Base-by-base conservation (phyloP, 2,113 vertebrate species). In the Onychorhynchus coronatus region DNA sequence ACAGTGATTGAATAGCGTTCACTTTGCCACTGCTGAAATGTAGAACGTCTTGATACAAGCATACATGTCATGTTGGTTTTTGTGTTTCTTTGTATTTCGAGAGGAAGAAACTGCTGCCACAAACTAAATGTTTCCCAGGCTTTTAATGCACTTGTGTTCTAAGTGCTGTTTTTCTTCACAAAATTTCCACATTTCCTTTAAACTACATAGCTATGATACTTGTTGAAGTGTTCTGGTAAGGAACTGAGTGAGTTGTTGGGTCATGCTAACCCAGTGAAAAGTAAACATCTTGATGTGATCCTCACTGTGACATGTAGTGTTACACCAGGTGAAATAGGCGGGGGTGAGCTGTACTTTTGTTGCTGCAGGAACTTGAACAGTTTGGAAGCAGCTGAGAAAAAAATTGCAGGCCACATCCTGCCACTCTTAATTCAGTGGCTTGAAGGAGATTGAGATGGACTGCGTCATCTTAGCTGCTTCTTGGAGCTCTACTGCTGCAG, bases 81-180 rank as follows among this genome's bases (percentile, higher is more conserved):
- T 95, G 77, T 91, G 68, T 94, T 95, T 96, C 97, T 97, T 97
- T 96, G 66, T 97, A 70, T 98, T 97, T 98, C 71, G 50, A 95
- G 92, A 96, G 93, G 92, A 85, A 94, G 96, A 95, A 70, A 73
- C 89, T 91, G 87, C 92, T 88, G 66, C 92, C 89, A 91, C 92
- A 92, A 93, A 87, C 92, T 17, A 73, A 86, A 65, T 91, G 50
- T 95, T 97, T 95, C 93, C 61, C 93, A 72, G 86, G 89, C 86
- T 93, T 95, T 97, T 95, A 95, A 94, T 96, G 96, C 41, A 46
- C 74, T 83, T 68, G 63, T 75, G 31, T 66, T 46, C 72, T 79
- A 93, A 97, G 96, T 96, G 93, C 33, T 94, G 93, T 95, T 97
- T 91, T 85, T 59, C 91, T 73, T 74, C 59, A 90, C 85, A 81